Evolutionary conservation across 2,797 vertebrate genomes (phyloP).

Genomic region (Gymnoscopelus braueri): DNA sequence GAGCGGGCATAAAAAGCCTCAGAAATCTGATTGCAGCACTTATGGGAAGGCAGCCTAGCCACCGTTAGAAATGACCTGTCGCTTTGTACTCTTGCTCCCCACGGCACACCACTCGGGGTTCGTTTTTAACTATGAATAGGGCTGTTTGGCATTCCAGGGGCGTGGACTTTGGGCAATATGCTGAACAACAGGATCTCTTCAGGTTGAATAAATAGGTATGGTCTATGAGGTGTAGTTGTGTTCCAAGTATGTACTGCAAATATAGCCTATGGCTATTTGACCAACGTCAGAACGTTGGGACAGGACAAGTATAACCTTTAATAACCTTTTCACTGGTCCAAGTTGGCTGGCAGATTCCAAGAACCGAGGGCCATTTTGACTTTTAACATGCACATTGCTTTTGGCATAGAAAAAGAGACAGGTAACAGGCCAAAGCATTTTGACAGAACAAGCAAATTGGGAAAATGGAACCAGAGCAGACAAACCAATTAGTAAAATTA

Average conservation of each 20-base stretch:
- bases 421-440: too few relatives aligned
- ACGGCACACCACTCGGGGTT: conserved; percentile 38
- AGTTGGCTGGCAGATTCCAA: neutral
- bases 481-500: too few relatives aligned
- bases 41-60: conserved; percentile 52
- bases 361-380: neutral
- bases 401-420: too few relatives aligned
- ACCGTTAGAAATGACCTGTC: conserved; percentile 61
- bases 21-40: conserved; percentile 69
- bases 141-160: conserved; percentile 46
- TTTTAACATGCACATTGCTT: too few relatives aligned
- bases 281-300: too few relatives aligned
- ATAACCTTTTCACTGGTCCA: too few relatives aligned
- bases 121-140: conserved; percentile 56
- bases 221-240: neutral
- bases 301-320: too few relatives aligned
- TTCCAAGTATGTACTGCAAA: too few relatives aligned
- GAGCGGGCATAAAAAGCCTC: conserved; percentile 49
- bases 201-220: conserved; percentile 33
- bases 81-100: conserved; percentile 47
- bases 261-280: too few relatives aligned
- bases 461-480: too few relatives aligned
- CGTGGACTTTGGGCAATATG: conserved; percentile 27
- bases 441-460: too few relatives aligned
- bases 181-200: conserved; percentile 46